Conservation (phyloP, 2,888 invertebrate genomes). For the Eupeodes latifasciatus region DNA sequence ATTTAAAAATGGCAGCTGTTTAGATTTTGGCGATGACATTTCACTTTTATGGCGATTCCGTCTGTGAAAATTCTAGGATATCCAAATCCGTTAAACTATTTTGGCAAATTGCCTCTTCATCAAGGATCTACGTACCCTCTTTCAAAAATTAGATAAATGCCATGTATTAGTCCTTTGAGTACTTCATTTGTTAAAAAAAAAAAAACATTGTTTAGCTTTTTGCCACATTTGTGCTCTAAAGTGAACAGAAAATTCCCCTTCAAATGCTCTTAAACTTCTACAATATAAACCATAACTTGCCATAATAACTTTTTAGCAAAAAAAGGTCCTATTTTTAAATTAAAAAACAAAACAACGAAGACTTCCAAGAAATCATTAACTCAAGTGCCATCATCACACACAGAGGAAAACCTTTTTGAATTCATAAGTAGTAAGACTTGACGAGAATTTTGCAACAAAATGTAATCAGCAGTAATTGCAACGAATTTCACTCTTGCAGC, state of each 20-base stretch:
- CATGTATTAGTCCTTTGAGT: neutral
- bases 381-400: slow-evolving; percentile 48
- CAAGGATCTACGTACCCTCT: neutral
- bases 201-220: neutral
- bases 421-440: slow-evolving; percentile 39
- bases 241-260: neutral
- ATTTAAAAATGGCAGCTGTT: too few species aligned
- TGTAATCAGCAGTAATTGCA: slow-evolving; percentile 71
- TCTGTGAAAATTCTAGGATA: too few species aligned
- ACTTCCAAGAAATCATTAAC: slow-evolving; percentile 58
- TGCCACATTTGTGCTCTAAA: neutral
- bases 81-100: too few species aligned
- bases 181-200: too few species aligned
- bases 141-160: neutral
- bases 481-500: slow-evolving; percentile 40
- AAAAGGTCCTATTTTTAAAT: neutral
- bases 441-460: slow-evolving; percentile 43
- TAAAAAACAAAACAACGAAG: slow-evolving; percentile 1
- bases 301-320: slow-evolving; percentile 7
- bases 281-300: neutral
- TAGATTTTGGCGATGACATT: too few species aligned
- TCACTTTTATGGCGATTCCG: too few species aligned
- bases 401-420: slow-evolving; percentile 24
- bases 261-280: neutral
- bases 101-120: too few species aligned